Evolutionary conservation across 2,888 invertebrate species (phyloP).

Genomic region (Latheticus oryzae): DNA sequence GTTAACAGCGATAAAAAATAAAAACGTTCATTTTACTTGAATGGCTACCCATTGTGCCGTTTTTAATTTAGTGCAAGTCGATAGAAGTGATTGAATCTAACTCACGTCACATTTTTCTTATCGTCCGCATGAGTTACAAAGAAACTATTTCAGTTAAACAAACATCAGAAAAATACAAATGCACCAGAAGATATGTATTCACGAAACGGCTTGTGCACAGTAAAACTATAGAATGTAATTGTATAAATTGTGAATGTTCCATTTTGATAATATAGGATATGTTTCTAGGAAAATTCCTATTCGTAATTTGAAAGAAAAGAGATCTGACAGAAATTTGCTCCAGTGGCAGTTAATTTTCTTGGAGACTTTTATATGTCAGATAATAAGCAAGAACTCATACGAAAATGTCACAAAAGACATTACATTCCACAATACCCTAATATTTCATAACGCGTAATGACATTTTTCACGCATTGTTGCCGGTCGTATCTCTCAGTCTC

Average conservation of each 20-base stretch:
- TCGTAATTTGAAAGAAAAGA: too few species aligned
- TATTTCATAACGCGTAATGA: constrained; percentile 43
- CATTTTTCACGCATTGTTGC: constrained; percentile 44
- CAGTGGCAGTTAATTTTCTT: constrained; percentile 35
- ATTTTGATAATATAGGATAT: too few species aligned
- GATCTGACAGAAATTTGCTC: too few species aligned
- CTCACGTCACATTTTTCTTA: constrained; percentile 11
- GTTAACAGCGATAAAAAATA: constrained; percentile 6
- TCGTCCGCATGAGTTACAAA: constrained; percentile 5
- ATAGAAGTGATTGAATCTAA: not conserved
- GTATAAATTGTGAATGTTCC: too few species aligned
- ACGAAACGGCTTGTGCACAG: too few species aligned
- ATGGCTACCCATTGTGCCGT: constrained; percentile 1
- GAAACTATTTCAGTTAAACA: constrained; percentile 6
- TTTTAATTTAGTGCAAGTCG: constrained; percentile 4
- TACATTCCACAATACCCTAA: constrained; percentile 40
- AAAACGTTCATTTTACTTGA: constrained; percentile 17
- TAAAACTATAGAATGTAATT: too few species aligned
- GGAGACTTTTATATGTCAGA: constrained; percentile 41
- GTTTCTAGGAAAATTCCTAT: constrained; percentile 29
- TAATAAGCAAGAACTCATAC: constrained; percentile 39
- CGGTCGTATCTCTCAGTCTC: constrained; percentile 19
- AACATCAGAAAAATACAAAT: constrained; percentile 12
- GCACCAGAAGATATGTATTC: too few species aligned
- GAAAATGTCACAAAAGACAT: constrained; percentile 43